These are phyloP conservation scores for Spinus olivaceus DNA, from an alignment of 2,797 vertebrate species.

Conservation along the genomic window DNA sequence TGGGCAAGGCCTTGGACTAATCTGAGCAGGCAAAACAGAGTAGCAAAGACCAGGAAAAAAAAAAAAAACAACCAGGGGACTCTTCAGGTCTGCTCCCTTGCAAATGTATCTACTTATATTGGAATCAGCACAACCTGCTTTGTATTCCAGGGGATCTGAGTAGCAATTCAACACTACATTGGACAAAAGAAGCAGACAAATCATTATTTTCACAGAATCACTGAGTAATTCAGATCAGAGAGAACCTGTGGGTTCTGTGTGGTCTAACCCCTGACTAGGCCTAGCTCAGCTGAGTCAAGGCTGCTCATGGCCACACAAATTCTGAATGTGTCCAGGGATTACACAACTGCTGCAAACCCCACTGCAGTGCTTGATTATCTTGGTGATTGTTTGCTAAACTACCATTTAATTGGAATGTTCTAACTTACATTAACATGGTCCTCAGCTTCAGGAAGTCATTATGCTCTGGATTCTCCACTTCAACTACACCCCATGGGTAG, in stretches of 20 bases:
- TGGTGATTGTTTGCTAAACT: neutral
- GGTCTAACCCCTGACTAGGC: neutral
- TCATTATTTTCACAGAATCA: neutral
- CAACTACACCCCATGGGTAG: slow-evolving; percentile 97
- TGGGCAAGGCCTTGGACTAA: fast-evolving
- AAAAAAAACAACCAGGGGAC: neutral
- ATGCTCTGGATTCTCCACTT: slow-evolving; percentile 97
- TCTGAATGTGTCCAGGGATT: neutral
- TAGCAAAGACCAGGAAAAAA: neutral
- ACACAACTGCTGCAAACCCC: neutral
- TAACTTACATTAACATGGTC: slow-evolving; percentile 95
- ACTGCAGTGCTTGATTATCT: neutral
- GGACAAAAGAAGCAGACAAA: neutral
- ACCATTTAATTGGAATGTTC: neutral
- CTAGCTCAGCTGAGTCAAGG: neutral
- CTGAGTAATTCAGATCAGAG: neutral
- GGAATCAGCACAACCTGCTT: neutral
- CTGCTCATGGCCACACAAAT: neutral
- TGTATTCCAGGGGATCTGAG: neutral
- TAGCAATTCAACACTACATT: neutral
- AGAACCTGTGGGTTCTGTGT: neutral
- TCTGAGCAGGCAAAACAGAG: neutral
- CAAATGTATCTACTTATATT: neutral
- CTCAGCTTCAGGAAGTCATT: slow-evolving; percentile 97
- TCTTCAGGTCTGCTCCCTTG: neutral